Evolutionary conservation across 2,797 vertebrate genomes (phyloP).

Genomic region (Chelmon rostratus): DNA sequence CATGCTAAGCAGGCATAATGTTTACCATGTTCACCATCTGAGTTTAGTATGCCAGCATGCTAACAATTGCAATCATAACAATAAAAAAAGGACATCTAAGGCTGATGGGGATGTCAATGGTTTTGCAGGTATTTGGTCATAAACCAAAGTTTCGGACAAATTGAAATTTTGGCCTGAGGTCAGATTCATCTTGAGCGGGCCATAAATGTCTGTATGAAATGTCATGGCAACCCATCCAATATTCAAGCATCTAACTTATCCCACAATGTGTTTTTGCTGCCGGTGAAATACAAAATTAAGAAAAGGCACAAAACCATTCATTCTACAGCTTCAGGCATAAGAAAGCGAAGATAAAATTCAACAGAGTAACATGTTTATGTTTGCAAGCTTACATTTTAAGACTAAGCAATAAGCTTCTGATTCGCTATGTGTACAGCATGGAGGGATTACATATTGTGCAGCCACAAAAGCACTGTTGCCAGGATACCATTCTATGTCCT

Average conservation of each 20-base stretch:
- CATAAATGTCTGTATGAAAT: background rate
- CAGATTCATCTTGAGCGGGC: background rate
- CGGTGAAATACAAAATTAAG: background rate
- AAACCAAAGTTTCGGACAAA: background rate
- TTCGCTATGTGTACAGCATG: background rate
- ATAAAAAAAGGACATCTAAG: background rate
- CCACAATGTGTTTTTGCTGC: background rate
- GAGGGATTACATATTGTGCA: background rate
- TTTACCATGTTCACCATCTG: background rate
- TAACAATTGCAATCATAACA: background rate
- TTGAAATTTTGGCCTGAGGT: background rate
- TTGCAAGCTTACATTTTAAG: constrained; percentile 4
- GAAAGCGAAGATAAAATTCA: background rate
- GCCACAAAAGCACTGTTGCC: background rate
- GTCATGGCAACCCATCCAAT: background rate
- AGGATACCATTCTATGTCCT: background rate
- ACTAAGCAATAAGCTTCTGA: background rate
- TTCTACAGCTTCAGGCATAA: background rate
- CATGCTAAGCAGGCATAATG: background rate
- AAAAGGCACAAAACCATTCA: background rate
- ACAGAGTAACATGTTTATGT: background rate
- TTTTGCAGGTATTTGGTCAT: background rate
- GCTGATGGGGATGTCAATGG: background rate
- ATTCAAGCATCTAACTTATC: background rate
- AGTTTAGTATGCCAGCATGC: background rate